These are phyloP conservation scores for Petrocephalus schoutedeni DNA, from an alignment of 2,797 vertebrate species.

Conservation along the genomic window DNA sequence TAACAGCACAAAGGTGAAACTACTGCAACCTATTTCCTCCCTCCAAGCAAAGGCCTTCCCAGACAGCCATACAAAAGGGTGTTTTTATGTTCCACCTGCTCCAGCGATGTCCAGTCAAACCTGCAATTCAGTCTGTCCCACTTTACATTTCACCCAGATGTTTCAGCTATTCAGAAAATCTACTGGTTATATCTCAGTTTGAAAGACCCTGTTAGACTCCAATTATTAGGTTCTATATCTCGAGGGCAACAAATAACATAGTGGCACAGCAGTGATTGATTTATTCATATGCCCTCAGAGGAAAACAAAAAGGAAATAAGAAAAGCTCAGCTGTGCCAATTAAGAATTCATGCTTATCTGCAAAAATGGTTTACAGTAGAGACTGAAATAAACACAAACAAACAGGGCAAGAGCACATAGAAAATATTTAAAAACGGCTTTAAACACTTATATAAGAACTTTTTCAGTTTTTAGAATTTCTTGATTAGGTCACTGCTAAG, in stretches of 20 bases:
- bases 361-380: not conserved
- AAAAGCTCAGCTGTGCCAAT: constrained; percentile 12
- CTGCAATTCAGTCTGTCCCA: not conserved
- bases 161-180: not conserved
- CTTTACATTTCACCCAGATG: not conserved
- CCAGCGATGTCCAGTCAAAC: not conserved
- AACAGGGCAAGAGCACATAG: not conserved
- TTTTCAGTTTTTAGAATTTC: not conserved
- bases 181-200: not conserved
- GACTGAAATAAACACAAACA: not conserved
- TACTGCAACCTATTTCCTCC: not conserved
- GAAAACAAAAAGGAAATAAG: constrained; percentile 1
- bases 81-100: not conserved
- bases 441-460: not conserved
- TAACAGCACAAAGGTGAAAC: not conserved
- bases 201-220: not conserved
- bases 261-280: constrained; percentile 9
- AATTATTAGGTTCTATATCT: constrained; percentile 10
- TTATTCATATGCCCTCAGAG: not conserved
- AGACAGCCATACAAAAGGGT: not conserved
- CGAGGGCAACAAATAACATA: not conserved
- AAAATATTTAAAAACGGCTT: not conserved
- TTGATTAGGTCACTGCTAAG: not conserved
- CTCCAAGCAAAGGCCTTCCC: not conserved
- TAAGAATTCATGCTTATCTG: constrained; percentile 3